phyloP scores from a whole-genome alignment of 2,113 vertebrate species.

The Strix aluco region DNA sequence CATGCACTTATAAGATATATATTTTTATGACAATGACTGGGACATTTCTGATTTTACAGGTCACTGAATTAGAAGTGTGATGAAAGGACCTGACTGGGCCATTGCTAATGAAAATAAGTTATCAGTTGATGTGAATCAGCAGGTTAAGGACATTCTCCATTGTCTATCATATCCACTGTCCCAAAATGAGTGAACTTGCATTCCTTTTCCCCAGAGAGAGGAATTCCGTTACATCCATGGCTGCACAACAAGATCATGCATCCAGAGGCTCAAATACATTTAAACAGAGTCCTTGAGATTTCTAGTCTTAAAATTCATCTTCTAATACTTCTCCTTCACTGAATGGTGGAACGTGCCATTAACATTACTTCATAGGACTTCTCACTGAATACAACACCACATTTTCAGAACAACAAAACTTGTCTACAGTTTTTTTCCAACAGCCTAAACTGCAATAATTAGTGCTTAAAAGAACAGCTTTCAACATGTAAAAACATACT shows the following conservation, averaged over 20 bases:
- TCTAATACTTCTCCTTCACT: not conserved
- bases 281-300: not conserved
- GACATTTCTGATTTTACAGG: not conserved
- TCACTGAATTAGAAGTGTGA: not conserved
- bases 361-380: not conserved
- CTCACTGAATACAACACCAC: not conserved
- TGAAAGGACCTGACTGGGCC: not conserved
- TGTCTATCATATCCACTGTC: not conserved
- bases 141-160: not conserved
- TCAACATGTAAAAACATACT: not conserved
- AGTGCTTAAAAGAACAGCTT: not conserved
- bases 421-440: not conserved
- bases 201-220: not conserved
- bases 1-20: not conserved
- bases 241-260: not conserved
- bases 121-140: not conserved
- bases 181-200: not conserved
- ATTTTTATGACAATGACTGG: not conserved
- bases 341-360: not conserved
- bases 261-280: not conserved
- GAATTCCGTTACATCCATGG: not conserved
- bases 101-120: not conserved
- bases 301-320: not conserved
- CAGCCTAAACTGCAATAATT: not conserved
- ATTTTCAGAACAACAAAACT: not conserved